Percentiles rank a stretch among this genome's conserved stretches.
Conservation (phyloP, 1,140 invertebrate species). For the Elymnias hypermnestra region DNA sequence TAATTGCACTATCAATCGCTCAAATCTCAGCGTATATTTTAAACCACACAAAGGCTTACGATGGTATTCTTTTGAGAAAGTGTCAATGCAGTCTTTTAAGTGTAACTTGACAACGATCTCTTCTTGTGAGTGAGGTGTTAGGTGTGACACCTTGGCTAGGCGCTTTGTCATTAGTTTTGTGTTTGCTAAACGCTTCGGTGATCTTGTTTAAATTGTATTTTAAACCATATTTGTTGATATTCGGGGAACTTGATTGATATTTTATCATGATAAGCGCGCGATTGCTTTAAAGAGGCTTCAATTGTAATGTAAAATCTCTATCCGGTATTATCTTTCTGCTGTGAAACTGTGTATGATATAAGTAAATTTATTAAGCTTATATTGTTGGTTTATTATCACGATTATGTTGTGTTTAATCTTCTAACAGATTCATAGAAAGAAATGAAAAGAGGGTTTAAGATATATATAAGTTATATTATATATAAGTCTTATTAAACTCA, state of each 20-base stretch:
- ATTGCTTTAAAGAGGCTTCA: too few relatives aligned
- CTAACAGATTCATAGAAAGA: too few relatives aligned
- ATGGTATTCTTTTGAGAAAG: slow-evolving; percentile 25
- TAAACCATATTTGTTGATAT: not conserved
- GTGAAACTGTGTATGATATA: too few relatives aligned
- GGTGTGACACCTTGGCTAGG: slow-evolving; percentile 1
- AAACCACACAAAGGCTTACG: slow-evolving; percentile 2
- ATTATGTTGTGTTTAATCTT: too few relatives aligned
- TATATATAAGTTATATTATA: too few relatives aligned
- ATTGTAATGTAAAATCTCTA: too few relatives aligned
- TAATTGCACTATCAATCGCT: slow-evolving; percentile 6
- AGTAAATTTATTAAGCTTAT: too few relatives aligned
- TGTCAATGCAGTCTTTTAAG: slow-evolving; percentile 20
- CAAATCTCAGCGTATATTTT: not conserved
- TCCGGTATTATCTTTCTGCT: too few relatives aligned
- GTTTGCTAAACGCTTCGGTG: slow-evolving; percentile 12
- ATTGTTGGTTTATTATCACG: too few relatives aligned
- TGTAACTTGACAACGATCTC: slow-evolving; percentile 14
- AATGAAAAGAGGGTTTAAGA: too few relatives aligned
- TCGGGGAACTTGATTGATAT: not conserved
- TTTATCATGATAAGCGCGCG: not conserved
- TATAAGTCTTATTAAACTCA: too few relatives aligned
- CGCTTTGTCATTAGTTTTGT: slow-evolving; percentile 7
- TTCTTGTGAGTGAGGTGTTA: slow-evolving; percentile 4
- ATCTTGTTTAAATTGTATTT: slow-evolving; percentile 15